Percentiles rank a stretch among this genome's conserved stretches.
phyloP scores from a whole-genome alignment of 2,888 invertebrate genomes.

The Callinectes sapidus region DNA sequence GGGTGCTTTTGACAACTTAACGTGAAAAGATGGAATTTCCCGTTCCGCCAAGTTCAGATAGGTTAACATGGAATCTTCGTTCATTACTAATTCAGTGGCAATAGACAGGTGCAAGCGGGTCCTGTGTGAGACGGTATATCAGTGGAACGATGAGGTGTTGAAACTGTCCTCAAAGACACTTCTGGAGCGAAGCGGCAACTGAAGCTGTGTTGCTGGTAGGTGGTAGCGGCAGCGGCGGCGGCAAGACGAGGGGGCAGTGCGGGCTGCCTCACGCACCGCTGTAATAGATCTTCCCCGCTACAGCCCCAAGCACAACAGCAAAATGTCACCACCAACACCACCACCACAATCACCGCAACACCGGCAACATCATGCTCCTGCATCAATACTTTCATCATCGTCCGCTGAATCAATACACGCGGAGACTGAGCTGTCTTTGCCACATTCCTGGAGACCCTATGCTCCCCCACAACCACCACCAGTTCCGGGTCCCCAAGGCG shows the following conservation, averaged over 20 bases:
- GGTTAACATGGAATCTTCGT: not conserved
- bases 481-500: slow-evolving; percentile 14
- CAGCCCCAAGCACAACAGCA: slow-evolving; percentile 15
- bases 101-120: not conserved
- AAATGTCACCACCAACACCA: not conserved
- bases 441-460: slow-evolving; percentile 32
- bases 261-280: slow-evolving; percentile 43
- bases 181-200: slow-evolving; percentile 26
- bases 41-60: not conserved
- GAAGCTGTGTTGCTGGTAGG: slow-evolving; percentile 14
- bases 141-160: not conserved
- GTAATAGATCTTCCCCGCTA: slow-evolving; percentile 30
- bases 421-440: slow-evolving; percentile 23
- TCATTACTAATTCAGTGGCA: not conserved
- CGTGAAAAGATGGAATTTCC: slow-evolving; percentile 37
- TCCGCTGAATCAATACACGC: slow-evolving; percentile 19
- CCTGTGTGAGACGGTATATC: not conserved
- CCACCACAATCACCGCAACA: not conserved
- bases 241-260: slow-evolving; percentile 35
- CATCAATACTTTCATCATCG: not conserved
- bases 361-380: not conserved
- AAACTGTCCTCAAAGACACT: not conserved
- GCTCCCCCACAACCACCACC: slow-evolving; percentile 3
- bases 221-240: slow-evolving; percentile 33
- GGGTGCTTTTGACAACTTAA: not conserved